Percentiles rank a stretch among this genome's conserved stretches.
These are phyloP conservation scores for Scalopus aquaticus DNA, from an alignment of 2,113 vertebrate genomes.

Conservation along the genomic window DNA sequence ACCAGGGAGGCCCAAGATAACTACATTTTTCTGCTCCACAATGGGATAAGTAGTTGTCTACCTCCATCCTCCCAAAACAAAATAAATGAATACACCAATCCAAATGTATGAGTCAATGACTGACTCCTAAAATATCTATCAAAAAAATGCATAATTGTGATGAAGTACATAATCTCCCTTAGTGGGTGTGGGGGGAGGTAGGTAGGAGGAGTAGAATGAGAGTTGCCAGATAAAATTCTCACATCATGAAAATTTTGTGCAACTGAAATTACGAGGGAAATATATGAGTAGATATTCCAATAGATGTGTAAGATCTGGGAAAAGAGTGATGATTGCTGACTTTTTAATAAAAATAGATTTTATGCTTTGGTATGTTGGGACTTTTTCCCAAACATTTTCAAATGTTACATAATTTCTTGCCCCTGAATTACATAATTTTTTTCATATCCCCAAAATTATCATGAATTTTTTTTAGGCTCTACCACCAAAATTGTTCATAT, in stretches of 20 bases:
- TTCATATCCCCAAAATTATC: not conserved
- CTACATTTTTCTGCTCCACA: conserved; percentile 8
- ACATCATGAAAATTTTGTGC: not conserved
- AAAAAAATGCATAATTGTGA: not conserved
- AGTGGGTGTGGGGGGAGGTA: too few relatives aligned
- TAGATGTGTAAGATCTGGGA: not conserved
- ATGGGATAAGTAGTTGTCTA: not conserved
- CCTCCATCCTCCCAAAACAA: not conserved
- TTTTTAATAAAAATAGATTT: conserved; percentile 23
- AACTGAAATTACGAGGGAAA: not conserved
- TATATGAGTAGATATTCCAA: not conserved
- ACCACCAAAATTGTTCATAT: conserved; percentile 11
- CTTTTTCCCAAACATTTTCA: not conserved
- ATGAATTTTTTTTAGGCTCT: not conserved
- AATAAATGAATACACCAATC: not conserved
- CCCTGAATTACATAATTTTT: not conserved
- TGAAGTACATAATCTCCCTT: not conserved
- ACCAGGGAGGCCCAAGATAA: too few relatives aligned
- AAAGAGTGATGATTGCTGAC: not conserved
- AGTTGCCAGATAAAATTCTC: not conserved
- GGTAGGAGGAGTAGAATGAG: not conserved
- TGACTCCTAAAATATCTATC: not conserved
- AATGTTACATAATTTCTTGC: conserved; percentile 13
- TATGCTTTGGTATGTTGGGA: not conserved
- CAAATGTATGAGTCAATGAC: not conserved